These are phyloP conservation scores for Bombus superbus DNA, from an alignment of 1,140 invertebrate genomes.

Conservation along the genomic window DNA sequence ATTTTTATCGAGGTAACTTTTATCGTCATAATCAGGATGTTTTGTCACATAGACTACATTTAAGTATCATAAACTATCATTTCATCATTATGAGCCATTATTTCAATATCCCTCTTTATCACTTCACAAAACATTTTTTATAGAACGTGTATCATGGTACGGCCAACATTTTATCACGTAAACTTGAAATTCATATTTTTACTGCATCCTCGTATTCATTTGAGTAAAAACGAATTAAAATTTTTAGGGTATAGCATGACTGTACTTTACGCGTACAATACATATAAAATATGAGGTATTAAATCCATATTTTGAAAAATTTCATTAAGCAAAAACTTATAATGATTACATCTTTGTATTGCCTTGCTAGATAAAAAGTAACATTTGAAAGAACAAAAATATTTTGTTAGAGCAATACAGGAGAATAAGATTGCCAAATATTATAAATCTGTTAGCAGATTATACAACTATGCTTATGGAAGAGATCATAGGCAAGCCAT, in stretches of 20 bases:
- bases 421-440: constrained; percentile 55
- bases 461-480: constrained; percentile 66
- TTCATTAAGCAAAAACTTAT: constrained; percentile 48
- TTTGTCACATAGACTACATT: neutral
- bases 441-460: constrained; percentile 56
- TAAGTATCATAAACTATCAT: neutral
- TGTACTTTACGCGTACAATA: constrained; percentile 37
- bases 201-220: constrained; percentile 21
- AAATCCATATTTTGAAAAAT: constrained; percentile 51
- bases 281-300: constrained; percentile 58
- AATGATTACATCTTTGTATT: constrained; percentile 58
- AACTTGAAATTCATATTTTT: constrained; percentile 38
- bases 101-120: constrained; percentile 65
- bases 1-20: neutral
- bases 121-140: constrained; percentile 57
- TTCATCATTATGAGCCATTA: constrained; percentile 50
- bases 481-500: constrained; percentile 68
- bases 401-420: constrained; percentile 48
- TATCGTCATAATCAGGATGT: constrained; percentile 6
- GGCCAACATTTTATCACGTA: constrained; percentile 29
- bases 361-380: constrained; percentile 49
- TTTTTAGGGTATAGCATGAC: constrained; percentile 42
- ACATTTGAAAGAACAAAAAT: constrained; percentile 25
- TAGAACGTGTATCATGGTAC: constrained; percentile 43
- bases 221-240: constrained; percentile 36